Base-by-base conservation (phyloP, 92 coral and sea anemone genomes). In the Umimayanthus kanabou region DNA sequence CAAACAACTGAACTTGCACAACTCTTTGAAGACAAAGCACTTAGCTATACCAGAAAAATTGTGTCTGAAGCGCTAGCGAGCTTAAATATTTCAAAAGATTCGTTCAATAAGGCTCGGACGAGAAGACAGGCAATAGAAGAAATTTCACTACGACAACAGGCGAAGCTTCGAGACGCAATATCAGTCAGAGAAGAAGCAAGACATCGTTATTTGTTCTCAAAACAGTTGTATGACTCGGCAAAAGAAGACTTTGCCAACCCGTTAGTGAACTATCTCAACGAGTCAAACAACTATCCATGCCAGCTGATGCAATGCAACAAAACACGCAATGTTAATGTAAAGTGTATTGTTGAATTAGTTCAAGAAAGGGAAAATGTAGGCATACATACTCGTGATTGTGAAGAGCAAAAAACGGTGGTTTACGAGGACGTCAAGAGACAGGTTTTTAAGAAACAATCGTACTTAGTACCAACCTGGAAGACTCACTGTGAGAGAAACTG, bases 281-380 rank as follows among this genome's bases (percentile, higher is more conserved):
- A 58, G 4, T 80, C 69, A 20, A 39, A 53, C 30, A 37, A 6
- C 28, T 76, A 80, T 58, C 47, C 73, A 3, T 80, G 85, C 73
- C 85, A 30, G 66, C 39, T 80, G 47, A 80, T 80, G 85, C 47
- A 55, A 16, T 80, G 85, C 47, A 80, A 80, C 71, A 57, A 80
- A 37, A 58, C 71, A 10, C 42, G 45, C 28, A 39, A 39, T 22
- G 43, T 33, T 7, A 80, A 64, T 9, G 47, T 20, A 9, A 33
- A 29, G 15, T 80, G 85, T 37, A 65, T 29, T 22, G 49, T 80
- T 80, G 49, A 80, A 20, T 18, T 80, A 18, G 71, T 64, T 20
- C 85, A 80, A 64, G 47, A 80, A 58, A 80, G 29, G 16, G 45
- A 30, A 5, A 33, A 22, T 6, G 55, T 65, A 9, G 47, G 72